Base-by-base conservation (phyloP, 1,140 invertebrate species). In the Pseudoatta argentina region DNA sequence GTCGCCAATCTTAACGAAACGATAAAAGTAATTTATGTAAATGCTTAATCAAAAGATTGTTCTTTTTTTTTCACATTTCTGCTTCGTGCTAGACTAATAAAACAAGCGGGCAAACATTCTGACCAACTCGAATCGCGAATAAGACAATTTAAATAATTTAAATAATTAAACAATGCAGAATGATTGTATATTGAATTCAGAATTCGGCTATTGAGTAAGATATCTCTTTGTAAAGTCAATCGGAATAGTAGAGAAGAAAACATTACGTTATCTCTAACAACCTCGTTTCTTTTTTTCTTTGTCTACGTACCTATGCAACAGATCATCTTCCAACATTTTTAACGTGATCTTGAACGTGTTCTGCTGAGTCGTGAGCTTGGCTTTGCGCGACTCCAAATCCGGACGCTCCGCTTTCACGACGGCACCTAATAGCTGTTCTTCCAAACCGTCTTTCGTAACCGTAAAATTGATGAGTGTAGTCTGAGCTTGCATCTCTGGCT, bases 401-500 rank as follows among this genome's bases (percentile, higher is more conserved):
- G 98, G 98, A 90, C 98, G 96, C 95, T 99, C 98, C 5, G 97
- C 97, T 95, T 98, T 98, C 0, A 99, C 98, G 12, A 99, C 98
- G 95, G 98, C 98, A 18, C 98, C 98, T 34, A 99, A 95, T 6
- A 99, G 93, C 94, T 99, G 98, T 93, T 99, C 98, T 94, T 99
- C 98, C 6, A 99, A 95, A 64, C 98, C 98, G 94, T 98, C 98
- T 90, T 97, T 96, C 0, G 98, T 99, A 0, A 99, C 98, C 44
- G 98, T 99, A 92, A 99, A 99, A 94, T 99, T 99, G 73, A 99
- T 99, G 4, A 99, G 95, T 3, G 98, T 99, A 21, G 98, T 98
- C 95, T 99, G 98, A 0, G 98, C 98, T 94, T 99, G 98, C 96
- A 99, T 98, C 95, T 99, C 98, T 0, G 98, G 98, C 93, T 99